phyloP scores from a whole-genome alignment of 2,113 vertebrate genomes.

The Electrona antarctica region DNA sequence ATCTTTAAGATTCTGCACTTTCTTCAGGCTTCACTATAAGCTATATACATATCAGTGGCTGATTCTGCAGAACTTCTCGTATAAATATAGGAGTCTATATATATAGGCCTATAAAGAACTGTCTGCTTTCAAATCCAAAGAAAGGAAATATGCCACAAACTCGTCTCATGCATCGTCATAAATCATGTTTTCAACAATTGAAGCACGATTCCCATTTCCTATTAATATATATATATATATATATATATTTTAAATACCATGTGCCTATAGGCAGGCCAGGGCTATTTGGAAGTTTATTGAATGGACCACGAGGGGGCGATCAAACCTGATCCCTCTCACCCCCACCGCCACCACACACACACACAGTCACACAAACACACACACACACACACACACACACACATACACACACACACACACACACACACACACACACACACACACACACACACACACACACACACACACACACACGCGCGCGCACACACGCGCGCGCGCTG shows the following conservation, averaged over 20 bases:
- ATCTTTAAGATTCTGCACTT: too few species aligned
- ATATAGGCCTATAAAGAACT: too few species aligned
- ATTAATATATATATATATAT: too few species aligned
- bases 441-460: not conserved
- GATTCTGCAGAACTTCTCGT: too few species aligned
- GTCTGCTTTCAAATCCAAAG: too few species aligned
- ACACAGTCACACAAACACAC: not conserved
- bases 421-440: not conserved
- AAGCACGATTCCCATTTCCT: too few species aligned
- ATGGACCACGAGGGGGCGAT: slow-evolving; percentile 73
- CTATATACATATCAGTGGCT: too few species aligned
- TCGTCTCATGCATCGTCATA: not conserved
- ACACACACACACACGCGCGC: not conserved
- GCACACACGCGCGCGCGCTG: not conserved
- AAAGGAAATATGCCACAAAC: too few species aligned
- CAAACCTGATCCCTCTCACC: slow-evolving; percentile 15
- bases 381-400: not conserved
- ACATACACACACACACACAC: not conserved
- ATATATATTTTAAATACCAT: too few species aligned
- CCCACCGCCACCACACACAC: not conserved
- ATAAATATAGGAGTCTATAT: too few species aligned
- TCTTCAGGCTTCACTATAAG: too few species aligned
- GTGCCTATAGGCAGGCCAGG: not conserved
- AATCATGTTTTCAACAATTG: not conserved
- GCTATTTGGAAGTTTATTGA: slow-evolving; percentile 6